Conservation (phyloP, 2,113 vertebrate species). For the Anolis carolinensis region DNA sequence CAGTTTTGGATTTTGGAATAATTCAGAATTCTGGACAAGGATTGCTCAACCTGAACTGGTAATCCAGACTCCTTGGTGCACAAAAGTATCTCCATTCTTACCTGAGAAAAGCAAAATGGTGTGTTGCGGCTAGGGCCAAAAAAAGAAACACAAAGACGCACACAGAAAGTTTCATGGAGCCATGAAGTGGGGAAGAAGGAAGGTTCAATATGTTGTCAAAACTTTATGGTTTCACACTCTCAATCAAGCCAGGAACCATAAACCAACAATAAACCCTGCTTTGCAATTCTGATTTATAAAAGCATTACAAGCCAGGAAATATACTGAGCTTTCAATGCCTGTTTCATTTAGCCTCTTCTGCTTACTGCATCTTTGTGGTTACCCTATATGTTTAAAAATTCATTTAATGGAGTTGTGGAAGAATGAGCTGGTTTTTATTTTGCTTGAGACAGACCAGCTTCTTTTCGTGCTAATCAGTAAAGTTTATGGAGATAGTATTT, state of each 20-base stretch:
- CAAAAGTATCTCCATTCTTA: too few species aligned
- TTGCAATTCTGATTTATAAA: background rate
- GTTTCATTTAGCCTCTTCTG: background rate
- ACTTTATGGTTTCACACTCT: background rate
- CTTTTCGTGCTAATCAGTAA: slow-evolving; percentile 50
- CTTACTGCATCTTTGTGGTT: slow-evolving; percentile 23
- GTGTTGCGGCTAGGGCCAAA: too few species aligned
- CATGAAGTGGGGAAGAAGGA: too few species aligned
- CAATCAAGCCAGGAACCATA: background rate
- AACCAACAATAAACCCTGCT: background rate
- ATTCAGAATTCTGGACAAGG: too few species aligned
- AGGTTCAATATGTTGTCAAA: background rate
- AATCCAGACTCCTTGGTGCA: too few species aligned
- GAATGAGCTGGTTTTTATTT: slow-evolving; percentile 17
- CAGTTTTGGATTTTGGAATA: too few species aligned
- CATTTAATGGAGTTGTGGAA: background rate
- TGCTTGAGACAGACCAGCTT: slow-evolving; percentile 24
- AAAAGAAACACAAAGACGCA: too few species aligned
- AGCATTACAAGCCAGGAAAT: background rate
- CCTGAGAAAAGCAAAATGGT: too few species aligned
- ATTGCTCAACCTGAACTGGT: too few species aligned
- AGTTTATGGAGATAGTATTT: slow-evolving; percentile 55
- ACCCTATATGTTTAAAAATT: slow-evolving; percentile 36
- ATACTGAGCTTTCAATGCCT: background rate
- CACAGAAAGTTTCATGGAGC: too few species aligned